These are phyloP conservation scores for Mastomys coucha DNA, from an alignment of 2,113 vertebrate species.

Conservation along the genomic window DNA sequence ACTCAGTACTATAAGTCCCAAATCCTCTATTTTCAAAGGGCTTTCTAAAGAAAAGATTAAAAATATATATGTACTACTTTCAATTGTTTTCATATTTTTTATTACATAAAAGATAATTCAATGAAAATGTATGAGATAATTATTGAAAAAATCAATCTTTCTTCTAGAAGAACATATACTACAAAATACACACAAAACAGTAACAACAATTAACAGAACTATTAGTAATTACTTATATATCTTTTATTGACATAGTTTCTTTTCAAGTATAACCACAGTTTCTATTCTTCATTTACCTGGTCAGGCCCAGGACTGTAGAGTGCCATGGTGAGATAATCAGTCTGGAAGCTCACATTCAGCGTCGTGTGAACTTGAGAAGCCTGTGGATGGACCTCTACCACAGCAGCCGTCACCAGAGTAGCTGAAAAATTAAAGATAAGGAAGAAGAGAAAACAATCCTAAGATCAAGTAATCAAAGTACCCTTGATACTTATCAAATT, in stretches of 20 bases:
- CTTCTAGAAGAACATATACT: constrained; percentile 33
- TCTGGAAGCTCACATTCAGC: constrained; percentile 93
- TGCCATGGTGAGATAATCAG: constrained; percentile 94
- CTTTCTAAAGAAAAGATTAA: background rate
- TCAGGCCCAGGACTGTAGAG: constrained; percentile 90
- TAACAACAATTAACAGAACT: background rate
- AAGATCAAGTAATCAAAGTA: constrained; percentile 44
- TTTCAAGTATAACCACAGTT: background rate
- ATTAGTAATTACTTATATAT: background rate
- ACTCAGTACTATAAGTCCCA: background rate
- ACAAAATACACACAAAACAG: constrained; percentile 11
- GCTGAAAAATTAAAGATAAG: constrained; percentile 85
- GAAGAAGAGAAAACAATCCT: constrained; percentile 17
- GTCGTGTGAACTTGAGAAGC: constrained; percentile 90
- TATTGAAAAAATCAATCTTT: constrained; percentile 37
- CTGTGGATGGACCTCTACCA: constrained; percentile 93
- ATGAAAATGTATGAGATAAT: constrained; percentile 27
- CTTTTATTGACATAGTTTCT: background rate
- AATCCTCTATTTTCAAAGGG: constrained; percentile 44
- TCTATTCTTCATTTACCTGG: constrained; percentile 85
- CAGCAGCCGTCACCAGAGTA: constrained; percentile 94
- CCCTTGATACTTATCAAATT: background rate
- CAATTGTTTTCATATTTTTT: constrained; percentile 38
- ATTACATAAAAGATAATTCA: background rate
- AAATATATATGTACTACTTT: background rate